Percentiles rank a stretch among this genome's conserved stretches.
phyloP scores from a whole-genome alignment of 2,797 vertebrate species.

The Serranus cabrilla region DNA sequence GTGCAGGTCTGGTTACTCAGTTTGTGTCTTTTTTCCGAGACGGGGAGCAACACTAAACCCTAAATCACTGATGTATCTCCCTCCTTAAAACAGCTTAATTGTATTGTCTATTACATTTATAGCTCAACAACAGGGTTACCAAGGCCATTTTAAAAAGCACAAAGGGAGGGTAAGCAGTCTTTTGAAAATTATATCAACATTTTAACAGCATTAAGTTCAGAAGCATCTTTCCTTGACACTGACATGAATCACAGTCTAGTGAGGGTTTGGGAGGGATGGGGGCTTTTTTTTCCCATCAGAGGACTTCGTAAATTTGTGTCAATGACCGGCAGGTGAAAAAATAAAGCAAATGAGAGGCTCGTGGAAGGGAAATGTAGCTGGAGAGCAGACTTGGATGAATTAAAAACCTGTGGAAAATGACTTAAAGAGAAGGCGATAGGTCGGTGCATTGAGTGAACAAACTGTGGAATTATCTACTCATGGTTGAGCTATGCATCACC shows the following conservation, averaged over 20 bases:
- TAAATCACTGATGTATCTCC: slow-evolving; percentile 19
- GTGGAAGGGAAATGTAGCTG: slow-evolving; percentile 40
- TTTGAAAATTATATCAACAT: slow-evolving; percentile 23
- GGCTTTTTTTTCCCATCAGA: slow-evolving; percentile 35
- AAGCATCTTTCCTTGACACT: slow-evolving; percentile 30
- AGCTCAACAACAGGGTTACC: slow-evolving; percentile 20
- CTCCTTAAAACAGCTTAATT: slow-evolving; percentile 10
- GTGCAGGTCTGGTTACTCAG: slow-evolving; percentile 25
- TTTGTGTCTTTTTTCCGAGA: slow-evolving; percentile 14
- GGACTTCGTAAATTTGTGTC: slow-evolving; percentile 68
- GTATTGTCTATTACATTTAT: slow-evolving; percentile 13
- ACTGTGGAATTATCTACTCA: slow-evolving; percentile 53
- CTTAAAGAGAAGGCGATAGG: slow-evolving; percentile 40
- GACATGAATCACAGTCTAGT: slow-evolving; percentile 41
- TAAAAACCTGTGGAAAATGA: slow-evolving; percentile 66
- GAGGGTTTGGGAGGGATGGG: slow-evolving; percentile 9
- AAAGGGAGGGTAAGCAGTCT: slow-evolving; percentile 30
- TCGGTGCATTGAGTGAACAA: slow-evolving; percentile 44
- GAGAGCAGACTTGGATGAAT: slow-evolving; percentile 50
- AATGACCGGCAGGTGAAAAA: slow-evolving; percentile 80
- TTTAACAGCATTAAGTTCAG: slow-evolving; percentile 28
- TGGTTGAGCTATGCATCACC: slow-evolving; percentile 40
- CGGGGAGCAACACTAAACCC: slow-evolving; percentile 9
- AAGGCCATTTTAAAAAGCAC: slow-evolving; percentile 41
- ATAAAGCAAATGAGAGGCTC: slow-evolving; percentile 67